phyloP scores from a whole-genome alignment of 2,113 vertebrate genomes.

The Eclectus roratus region DNA sequence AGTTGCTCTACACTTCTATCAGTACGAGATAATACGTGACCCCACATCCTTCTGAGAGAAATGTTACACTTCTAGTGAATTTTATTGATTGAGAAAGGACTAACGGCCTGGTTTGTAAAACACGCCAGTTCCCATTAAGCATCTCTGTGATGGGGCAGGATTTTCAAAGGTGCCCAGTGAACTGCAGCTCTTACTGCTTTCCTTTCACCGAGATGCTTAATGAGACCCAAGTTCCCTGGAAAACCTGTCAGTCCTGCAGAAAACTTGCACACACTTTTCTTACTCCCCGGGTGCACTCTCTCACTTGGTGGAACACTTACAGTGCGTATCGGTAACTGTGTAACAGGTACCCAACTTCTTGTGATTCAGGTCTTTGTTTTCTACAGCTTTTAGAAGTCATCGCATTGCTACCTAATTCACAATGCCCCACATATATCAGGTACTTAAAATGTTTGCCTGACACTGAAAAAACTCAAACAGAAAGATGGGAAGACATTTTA shows the following conservation, averaged over 20 bases:
- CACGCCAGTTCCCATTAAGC: neutral
- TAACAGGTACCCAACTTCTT: neutral
- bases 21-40: neutral
- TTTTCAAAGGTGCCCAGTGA: neutral
- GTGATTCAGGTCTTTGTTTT: neutral
- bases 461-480: neutral
- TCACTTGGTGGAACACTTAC: neutral
- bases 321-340: fast-evolving
- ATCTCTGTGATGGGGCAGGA: neutral
- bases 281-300: neutral
- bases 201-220: neutral
- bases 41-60: neutral
- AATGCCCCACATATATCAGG: neutral
- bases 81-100: neutral
- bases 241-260: neutral
- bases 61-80: neutral
- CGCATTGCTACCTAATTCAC: neutral
- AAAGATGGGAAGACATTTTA: neutral
- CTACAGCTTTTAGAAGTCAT: neutral
- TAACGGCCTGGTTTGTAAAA: neutral
- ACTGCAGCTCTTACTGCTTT: neutral
- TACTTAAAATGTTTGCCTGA: neutral
- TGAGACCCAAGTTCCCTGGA: neutral
- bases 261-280: neutral
- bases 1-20: neutral